Evolutionary conservation across 2,888 invertebrate species (phyloP), one percentile per base, ranked within the genome.

Genomic region (Drosophila heteroneura): DNA sequence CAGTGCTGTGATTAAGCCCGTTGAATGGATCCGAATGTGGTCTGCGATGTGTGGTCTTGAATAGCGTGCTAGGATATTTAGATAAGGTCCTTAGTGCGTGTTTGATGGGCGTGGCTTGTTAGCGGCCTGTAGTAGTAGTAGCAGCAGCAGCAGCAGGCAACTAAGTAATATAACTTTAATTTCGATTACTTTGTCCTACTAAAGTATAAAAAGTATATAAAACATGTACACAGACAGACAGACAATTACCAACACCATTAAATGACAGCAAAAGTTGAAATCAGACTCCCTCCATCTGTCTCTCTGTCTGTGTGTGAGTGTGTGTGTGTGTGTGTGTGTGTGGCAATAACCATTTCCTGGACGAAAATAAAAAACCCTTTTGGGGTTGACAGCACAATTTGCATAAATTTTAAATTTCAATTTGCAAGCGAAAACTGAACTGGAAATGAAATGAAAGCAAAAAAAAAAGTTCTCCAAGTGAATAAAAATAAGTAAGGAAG

Each of bases 361-460:
- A 62, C 79, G 81, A n/a, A 66, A 64, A 67, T 47, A 47, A 69
- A 58, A 58, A 58, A 75, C 75, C 85, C 82, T 70, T 85, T 88
- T 61, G 67, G 79, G 81, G 83, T 85, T 89, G 85, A 87, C 90
- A 89, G 85, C 72, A 79, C 69, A 81, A 90, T 90, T 88, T 88
- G 87, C 91, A 88, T 88, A 88, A 86, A 88, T 90, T 88, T 88
- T 90, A 88, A 88, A 88, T 88, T 88, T 88, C 88, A 88, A 88
- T 88, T 88, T 88, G 91, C 89, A 74, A 73, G 52, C 63, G 53
- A 70, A 81, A 81, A 82, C 56, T 80, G 71, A 74, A 77, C 70
- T 59, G 67, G 62, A 79, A 82, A 74, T 71, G 71, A 75, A 78
- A 81, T 73, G 61, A 77, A 78, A 71, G 65, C 71, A 80, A 19